These are phyloP conservation scores for Collichthys lucidus DNA, from an alignment of 2,113 vertebrate genomes.

Conservation along the genomic window DNA sequence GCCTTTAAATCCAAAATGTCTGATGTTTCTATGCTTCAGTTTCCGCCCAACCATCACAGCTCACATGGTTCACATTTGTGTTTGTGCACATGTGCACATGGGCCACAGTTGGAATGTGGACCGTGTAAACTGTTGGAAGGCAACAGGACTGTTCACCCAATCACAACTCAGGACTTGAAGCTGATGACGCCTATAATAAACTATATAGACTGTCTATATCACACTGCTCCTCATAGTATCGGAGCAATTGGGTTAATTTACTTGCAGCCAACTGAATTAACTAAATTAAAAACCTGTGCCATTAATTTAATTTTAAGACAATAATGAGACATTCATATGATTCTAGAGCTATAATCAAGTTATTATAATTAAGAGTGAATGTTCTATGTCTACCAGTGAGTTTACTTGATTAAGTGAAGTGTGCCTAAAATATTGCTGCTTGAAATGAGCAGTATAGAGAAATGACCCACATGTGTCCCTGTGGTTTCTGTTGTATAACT, in stretches of 20 bases:
- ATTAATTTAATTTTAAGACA: slow-evolving; percentile 20
- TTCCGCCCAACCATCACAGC: slow-evolving; percentile 24
- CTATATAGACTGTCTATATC: not conserved
- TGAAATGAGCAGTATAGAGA: slow-evolving; percentile 21
- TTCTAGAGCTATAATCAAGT: slow-evolving; percentile 29
- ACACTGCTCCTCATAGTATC: not conserved
- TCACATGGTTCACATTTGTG: slow-evolving; percentile 59
- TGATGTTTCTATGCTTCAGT: slow-evolving; percentile 17
- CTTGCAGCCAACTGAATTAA: not conserved
- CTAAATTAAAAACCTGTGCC: slow-evolving; percentile 21
- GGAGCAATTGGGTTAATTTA: slow-evolving; percentile 1
- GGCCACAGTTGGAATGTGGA: slow-evolving; percentile 18
- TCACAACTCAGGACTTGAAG: not conserved
- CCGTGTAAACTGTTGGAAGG: not conserved
- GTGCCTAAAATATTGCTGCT: not conserved
- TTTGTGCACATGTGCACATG: slow-evolving; percentile 5
- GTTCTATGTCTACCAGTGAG: not conserved
- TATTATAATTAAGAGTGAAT: slow-evolving; percentile 9
- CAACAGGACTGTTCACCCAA: not conserved
- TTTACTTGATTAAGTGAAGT: not conserved
- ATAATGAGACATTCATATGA: slow-evolving; percentile 5
- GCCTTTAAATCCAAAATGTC: slow-evolving; percentile 27
- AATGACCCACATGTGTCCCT: slow-evolving; percentile 21
- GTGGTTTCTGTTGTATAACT: slow-evolving; percentile 29
- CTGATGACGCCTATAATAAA: not conserved